Evolutionary conservation across 2,113 vertebrate species (phyloP), one percentile per base, ranked within the genome.

Genomic region (Callocephalon fimbriatum): DNA sequence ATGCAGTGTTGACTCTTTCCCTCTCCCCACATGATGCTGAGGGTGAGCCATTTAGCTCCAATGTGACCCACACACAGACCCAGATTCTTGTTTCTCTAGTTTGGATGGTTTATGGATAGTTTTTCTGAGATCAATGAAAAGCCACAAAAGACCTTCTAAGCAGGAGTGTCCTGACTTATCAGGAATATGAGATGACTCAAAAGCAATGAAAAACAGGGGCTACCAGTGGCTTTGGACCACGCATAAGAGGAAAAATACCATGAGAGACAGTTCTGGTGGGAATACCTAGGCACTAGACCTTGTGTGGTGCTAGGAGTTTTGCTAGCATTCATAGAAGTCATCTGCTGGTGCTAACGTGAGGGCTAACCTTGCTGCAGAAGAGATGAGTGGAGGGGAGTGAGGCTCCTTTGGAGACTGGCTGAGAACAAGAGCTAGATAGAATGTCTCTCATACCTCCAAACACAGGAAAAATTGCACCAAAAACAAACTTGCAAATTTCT

Each of bases 1-100:
- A 23, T 0, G 10, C 17, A 26, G 2, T 10, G 11, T 6, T 58
- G 45, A 45, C 38, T 65, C 31, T 86, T 59, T 53, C 3, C 7
- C 3, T 14, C 26, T 61, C 6, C 22, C 16, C 14, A 20, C 10
- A 5, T 5, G 2, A 58, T 22, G 35, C 6, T 63, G 35, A 85
- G 19, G 19, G 7, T 4, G 6, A 90, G 9, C 3, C 14, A 47
- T 22, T 66, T 27, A 66, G 8, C 9, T 66, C 12, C 17, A 27
- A 0, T 6, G 4, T 50, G 38, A 35, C 6, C 9, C 26, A 78
- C 13, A 65, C 56, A 32, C 0, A 27, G 58, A 65, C 4, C 1
- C 17, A 79, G 32, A 40, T 27, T 40, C 38, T 13, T 62, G 9
- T 12, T 80, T 44, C 29, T 53, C 31, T 71, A 4, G 2, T 66